Conservation (phyloP, 1,140 invertebrate genomes). For the Bombus sylvicola region DNA sequence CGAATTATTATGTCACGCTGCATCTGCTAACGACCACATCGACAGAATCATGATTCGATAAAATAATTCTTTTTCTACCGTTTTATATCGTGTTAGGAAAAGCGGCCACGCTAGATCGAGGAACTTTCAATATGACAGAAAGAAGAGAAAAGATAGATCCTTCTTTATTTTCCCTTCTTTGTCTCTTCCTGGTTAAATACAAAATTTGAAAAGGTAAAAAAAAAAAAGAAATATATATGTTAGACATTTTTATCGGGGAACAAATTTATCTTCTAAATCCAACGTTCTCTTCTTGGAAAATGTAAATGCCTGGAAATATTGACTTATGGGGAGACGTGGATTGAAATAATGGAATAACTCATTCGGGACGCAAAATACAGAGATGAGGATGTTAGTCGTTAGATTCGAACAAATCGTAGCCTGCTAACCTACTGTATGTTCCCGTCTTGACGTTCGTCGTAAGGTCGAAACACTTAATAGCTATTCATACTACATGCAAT, state of each 20-base stretch:
- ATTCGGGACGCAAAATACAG: conserved; percentile 53
- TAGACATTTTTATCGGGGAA: background rate
- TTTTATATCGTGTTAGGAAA: background rate
- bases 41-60: conserved; percentile 33
- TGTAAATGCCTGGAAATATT: background rate
- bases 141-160: background rate
- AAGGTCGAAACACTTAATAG: conserved; percentile 71
- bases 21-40: background rate
- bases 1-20: conserved; percentile 20
- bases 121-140: conserved; percentile 15
- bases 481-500: conserved; percentile 32
- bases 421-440: conserved; percentile 61
- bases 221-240: background rate
- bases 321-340: background rate
- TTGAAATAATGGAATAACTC: background rate
- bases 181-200: no score
- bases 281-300: background rate
- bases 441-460: conserved; percentile 60
- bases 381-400: conserved; percentile 63
- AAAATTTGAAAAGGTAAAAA: background rate
- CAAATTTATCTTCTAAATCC: background rate
- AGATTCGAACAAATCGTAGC: conserved; percentile 63
- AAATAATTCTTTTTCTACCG: background rate
- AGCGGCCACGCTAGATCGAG: conserved; percentile 21
- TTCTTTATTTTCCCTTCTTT: background rate